Conservation (phyloP, 2,888 invertebrate genomes). For the Sphaerophoria taeniata region DNA sequence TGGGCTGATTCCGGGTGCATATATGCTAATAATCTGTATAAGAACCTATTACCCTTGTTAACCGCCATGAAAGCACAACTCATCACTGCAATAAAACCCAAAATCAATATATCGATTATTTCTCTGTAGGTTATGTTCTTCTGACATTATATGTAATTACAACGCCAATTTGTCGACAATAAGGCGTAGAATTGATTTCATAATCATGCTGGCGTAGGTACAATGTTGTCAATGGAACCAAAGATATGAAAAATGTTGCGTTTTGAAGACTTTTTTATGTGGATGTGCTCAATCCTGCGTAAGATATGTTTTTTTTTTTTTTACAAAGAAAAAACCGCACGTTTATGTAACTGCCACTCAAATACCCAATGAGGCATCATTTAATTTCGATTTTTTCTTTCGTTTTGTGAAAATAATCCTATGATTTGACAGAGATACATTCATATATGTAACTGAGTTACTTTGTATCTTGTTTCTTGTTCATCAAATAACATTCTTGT, state of each 20-base stretch:
- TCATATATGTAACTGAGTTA: not conserved
- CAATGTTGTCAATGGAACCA: no score
- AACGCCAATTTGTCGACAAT: not conserved
- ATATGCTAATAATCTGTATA: slow-evolving; percentile 5
- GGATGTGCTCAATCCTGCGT: no score
- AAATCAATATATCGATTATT: slow-evolving; percentile 26
- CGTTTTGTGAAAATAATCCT: not conserved
- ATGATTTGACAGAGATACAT: slow-evolving; percentile 1
- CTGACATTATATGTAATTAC: not conserved
- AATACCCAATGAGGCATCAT: slow-evolving; percentile 1
- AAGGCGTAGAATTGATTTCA: slow-evolving; percentile 1
- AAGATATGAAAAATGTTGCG: no score
- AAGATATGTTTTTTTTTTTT: not conserved
- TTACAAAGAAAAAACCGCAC: not conserved
- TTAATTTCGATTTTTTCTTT: not conserved
- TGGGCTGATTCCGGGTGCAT: not conserved
- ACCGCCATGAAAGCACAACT: slow-evolving; percentile 3
- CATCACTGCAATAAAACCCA: not conserved
- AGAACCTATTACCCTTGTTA: slow-evolving; percentile 11
- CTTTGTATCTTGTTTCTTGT: not conserved
- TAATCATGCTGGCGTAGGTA: not conserved
- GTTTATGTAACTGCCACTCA: not conserved
- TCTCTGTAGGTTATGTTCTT: not conserved
- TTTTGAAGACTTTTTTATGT: no score
- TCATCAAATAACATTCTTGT: not conserved